These are phyloP conservation scores for Anoplius nigerrimus DNA, from an alignment of 2,888 invertebrate genomes.

Conservation along the genomic window DNA sequence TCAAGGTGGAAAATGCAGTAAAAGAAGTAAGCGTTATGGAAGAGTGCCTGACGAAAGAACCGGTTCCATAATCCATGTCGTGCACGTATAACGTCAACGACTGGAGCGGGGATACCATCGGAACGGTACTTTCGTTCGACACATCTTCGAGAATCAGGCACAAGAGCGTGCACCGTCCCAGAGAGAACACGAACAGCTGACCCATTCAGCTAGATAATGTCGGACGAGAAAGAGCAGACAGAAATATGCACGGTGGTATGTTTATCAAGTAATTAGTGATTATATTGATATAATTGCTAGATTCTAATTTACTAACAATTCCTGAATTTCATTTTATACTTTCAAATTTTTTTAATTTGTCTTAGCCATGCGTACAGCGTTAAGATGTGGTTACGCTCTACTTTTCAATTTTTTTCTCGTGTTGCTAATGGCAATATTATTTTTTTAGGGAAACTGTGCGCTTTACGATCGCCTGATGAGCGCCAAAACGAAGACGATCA, in stretches of 20 bases:
- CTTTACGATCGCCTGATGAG: slow-evolving; percentile 44
- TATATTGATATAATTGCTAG: too few relatives aligned
- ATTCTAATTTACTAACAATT: too few relatives aligned
- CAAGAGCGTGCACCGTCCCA: neutral
- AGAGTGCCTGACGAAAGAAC: neutral
- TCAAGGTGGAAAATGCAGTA: too few relatives aligned
- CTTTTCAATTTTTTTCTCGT: too few relatives aligned
- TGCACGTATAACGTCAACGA: neutral
- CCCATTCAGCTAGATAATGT: slow-evolving; percentile 26
- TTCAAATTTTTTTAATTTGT: too few relatives aligned
- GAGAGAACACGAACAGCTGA: too few relatives aligned
- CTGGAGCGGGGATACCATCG: slow-evolving; percentile 34
- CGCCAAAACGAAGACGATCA: slow-evolving; percentile 60
- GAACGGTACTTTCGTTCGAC: slow-evolving; percentile 60
- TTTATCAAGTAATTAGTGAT: too few relatives aligned
- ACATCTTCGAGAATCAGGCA: slow-evolving; percentile 13
- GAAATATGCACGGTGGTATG: slow-evolving; percentile 13
- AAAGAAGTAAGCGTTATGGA: neutral
- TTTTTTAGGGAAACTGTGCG: neutral
- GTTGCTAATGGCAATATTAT: too few relatives aligned
- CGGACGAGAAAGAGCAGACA: slow-evolving; percentile 24
- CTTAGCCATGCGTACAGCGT: too few relatives aligned
- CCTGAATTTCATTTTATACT: too few relatives aligned
- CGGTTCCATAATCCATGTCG: neutral
- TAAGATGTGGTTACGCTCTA: too few relatives aligned